These are phyloP conservation scores for Chrysopilus asiliformis DNA, from an alignment of 2,888 invertebrate genomes.

Conservation along the genomic window DNA sequence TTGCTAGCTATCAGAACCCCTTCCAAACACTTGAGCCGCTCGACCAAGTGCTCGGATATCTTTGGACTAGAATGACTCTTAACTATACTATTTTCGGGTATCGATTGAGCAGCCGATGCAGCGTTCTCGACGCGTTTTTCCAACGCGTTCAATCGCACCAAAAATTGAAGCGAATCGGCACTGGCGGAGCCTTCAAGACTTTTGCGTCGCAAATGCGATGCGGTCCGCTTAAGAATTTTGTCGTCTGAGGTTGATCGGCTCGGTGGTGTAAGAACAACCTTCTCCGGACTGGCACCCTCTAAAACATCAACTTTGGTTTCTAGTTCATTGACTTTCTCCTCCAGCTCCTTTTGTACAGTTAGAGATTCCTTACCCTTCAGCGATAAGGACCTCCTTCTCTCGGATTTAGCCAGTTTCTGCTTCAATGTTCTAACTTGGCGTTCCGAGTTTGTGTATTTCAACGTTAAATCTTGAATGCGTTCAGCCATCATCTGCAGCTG, in stretches of 20 bases:
- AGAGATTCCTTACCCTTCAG: slow-evolving; percentile 72
- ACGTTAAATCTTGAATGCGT: slow-evolving; percentile 69
- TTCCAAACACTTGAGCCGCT: slow-evolving; percentile 47
- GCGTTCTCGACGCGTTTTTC: slow-evolving; percentile 63
- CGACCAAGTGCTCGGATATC: slow-evolving; percentile 43
- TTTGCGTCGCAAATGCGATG: slow-evolving; percentile 47
- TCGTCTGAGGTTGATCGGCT: slow-evolving; percentile 20
- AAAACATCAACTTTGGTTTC: slow-evolving; percentile 62
- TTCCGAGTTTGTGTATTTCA: slow-evolving; percentile 67
- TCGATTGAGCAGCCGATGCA: slow-evolving; percentile 18
- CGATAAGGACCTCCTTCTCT: slow-evolving; percentile 68
- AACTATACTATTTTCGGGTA: slow-evolving; percentile 23
- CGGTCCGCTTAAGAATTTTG: slow-evolving; percentile 35
- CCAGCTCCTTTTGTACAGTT: slow-evolving; percentile 68
- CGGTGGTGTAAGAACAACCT: slow-evolving; percentile 1
- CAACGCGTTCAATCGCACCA: slow-evolving; percentile 59
- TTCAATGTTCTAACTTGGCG: slow-evolving; percentile 66
- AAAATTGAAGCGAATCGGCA: slow-evolving; percentile 66
- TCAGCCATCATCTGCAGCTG: slow-evolving; percentile 70
- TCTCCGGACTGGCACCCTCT: slow-evolving; percentile 34
- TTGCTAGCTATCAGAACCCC: slow-evolving; percentile 48
- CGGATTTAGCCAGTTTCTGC: slow-evolving; percentile 64
- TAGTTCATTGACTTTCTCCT: slow-evolving; percentile 68
- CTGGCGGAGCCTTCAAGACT: slow-evolving; percentile 66
- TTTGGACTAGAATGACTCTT: slow-evolving; percentile 26